phyloP scores from a whole-genome alignment of 2,113 vertebrate genomes.

The Mastomys coucha region DNA sequence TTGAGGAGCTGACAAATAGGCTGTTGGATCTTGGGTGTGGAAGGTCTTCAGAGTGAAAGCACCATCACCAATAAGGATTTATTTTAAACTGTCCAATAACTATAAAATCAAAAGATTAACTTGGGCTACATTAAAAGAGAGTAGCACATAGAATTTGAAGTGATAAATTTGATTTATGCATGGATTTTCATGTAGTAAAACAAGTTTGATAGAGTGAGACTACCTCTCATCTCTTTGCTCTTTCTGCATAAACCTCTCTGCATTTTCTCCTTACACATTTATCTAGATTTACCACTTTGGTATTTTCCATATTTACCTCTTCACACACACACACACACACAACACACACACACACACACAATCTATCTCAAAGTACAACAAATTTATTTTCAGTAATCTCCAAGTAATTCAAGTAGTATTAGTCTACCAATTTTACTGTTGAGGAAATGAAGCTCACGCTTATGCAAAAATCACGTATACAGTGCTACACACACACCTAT shows the following conservation, averaged over 20 bases:
- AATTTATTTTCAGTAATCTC: neutral
- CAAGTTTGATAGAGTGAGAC: neutral
- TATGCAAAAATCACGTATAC: neutral
- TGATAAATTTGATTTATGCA: slow-evolving; percentile 45
- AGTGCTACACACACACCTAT: neutral
- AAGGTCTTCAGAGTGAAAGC: neutral
- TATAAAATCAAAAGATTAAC: slow-evolving; percentile 65
- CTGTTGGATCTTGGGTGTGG: neutral
- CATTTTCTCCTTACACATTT: neutral
- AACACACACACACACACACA: neutral
- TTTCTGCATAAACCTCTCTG: neutral
- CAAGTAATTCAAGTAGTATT: neutral
- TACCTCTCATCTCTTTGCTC: neutral
- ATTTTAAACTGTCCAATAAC: slow-evolving; percentile 43
- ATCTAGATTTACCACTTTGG: neutral
- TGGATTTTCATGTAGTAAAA: neutral
- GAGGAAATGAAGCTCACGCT: neutral
- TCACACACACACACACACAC: neutral
- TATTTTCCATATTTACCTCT: neutral
- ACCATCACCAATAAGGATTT: neutral
- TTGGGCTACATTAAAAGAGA: neutral
- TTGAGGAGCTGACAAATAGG: neutral
- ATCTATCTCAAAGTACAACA: slow-evolving; percentile 26
- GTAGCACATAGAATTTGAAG: slow-evolving; percentile 10
- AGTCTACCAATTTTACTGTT: neutral